A percentile compares a stretch with the other conserved stretches of the same genome.
phyloP scores from a whole-genome alignment of 2,888 invertebrate genomes.

The Lycaena phlaeas region DNA sequence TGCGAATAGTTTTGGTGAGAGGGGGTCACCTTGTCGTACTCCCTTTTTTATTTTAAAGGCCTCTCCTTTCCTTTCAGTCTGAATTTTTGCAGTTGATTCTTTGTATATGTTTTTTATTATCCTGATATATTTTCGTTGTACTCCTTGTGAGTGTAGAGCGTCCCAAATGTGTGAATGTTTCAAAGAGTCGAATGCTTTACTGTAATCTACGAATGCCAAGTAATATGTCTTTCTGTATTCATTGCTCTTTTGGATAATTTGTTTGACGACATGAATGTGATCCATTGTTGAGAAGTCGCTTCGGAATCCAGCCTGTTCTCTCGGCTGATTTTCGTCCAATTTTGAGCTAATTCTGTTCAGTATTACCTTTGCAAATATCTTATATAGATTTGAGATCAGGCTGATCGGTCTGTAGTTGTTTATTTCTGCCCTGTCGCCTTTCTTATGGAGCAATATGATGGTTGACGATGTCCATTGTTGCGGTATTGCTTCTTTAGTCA shows the following conservation, averaged over 20 bases:
- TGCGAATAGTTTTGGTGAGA: too few species aligned
- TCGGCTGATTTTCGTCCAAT: constrained; percentile 16
- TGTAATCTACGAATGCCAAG: constrained; percentile 20
- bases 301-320: constrained; percentile 19
- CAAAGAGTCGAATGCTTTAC: constrained; percentile 21
- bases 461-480: constrained; percentile 12
- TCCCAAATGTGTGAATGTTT: constrained; percentile 18
- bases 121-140: constrained; percentile 18
- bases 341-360: constrained; percentile 13
- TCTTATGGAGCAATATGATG: constrained; percentile 14
- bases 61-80: constrained; percentile 18
- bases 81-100: constrained; percentile 18
- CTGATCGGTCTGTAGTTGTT: too few species aligned
- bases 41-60: constrained; percentile 10
- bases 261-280: constrained; percentile 1
- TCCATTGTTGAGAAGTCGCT: constrained; percentile 18
- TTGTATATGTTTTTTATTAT: constrained; percentile 20
- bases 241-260: constrained; percentile 15
- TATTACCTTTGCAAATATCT: constrained; percentile 18
- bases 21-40: too few species aligned
- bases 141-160: constrained; percentile 17
- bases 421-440: constrained; percentile 9
- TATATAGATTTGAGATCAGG: constrained; percentile 16
- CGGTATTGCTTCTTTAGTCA: constrained; percentile 8
- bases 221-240: constrained; percentile 19